Base-by-base conservation (phyloP, 2,113 vertebrate genomes). In the Brachionichthys hirsutus region DNA sequence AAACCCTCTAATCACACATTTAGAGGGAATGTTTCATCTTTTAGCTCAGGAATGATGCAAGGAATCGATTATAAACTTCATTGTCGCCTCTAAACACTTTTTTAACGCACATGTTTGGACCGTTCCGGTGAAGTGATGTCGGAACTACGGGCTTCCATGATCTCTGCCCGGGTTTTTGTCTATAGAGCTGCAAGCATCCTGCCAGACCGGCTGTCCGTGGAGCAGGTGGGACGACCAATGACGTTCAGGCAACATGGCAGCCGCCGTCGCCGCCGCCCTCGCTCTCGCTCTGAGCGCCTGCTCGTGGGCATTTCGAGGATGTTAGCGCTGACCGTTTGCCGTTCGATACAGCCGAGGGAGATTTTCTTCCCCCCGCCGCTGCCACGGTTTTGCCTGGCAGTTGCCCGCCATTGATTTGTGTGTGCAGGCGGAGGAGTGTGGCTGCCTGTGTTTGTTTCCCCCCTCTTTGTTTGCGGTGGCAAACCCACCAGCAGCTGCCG, bases 401-500 rank as follows among this genome's bases (percentile, higher is more conserved):
- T 75, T 77, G 57, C 36, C 8, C 24, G 24, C 24, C 24, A 10
- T 38, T 38, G 36, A 12, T 38, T 6, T 38, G 15, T 62, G 72
- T 56, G 70, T 63, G 66, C 71, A 58, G 78, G 22, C 65, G 49
- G 64, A 75, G 77, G 70, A 72, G 78, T 54, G 77, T 43, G 70
- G 77, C 82, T 75, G 82, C 77, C 77, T 18, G 70, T 73, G 73
- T 82, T 79, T 79, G 60, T 80, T 63, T 83, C 86, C 42, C n/a
- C 75, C 77, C 79, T 85, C 87, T 92, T 92, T 92, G 90, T 92
- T 89, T 90, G 83, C 85, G 78, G 82, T 86, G 84, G 84, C 90
- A 82, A 91, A 91, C 90, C 88, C 84, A 79, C 41, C 89, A 93
- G 88, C 94, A 94, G 93, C 93, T 94, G 94, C 92, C 86, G 89